Percentiles rank a stretch among this genome's conserved stretches.
Conservation (phyloP, 2,113 vertebrate species). For the Chrysemys picta region DNA sequence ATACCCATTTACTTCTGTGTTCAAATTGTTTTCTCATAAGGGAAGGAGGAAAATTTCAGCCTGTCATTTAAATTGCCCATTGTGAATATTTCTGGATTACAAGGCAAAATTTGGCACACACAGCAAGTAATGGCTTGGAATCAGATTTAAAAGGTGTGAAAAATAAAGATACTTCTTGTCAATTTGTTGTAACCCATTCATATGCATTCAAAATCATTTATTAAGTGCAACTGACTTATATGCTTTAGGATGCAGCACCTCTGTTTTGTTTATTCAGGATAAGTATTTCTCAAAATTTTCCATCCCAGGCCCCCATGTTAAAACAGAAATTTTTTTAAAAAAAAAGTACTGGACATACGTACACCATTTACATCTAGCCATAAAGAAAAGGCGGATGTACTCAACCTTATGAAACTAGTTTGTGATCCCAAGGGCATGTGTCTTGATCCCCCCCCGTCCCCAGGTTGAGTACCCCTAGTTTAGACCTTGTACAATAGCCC, state of each 20-base stretch:
- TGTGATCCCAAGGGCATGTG: neutral
- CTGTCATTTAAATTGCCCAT: slow-evolving; percentile 16
- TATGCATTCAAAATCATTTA: neutral
- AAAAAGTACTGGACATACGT: neutral
- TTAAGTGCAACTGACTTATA: neutral
- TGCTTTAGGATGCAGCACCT: neutral
- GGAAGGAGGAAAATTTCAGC: slow-evolving; percentile 1
- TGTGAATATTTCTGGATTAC: neutral
- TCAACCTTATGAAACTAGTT: neutral
- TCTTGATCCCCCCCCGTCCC: neutral
- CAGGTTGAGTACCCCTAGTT: neutral
- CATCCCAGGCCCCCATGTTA: neutral
- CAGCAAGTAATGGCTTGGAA: neutral
- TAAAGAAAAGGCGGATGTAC: neutral
- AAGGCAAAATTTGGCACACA: neutral
- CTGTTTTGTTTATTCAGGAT: neutral
- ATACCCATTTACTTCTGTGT: neutral
- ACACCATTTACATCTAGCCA: neutral
- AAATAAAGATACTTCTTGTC: neutral
- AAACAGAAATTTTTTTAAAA: neutral
- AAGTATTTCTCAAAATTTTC: neutral
- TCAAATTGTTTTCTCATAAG: slow-evolving; percentile 15
- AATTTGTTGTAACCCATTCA: neutral
- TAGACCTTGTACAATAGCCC: neutral
- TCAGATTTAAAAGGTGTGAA: neutral